A percentile compares a stretch with the other conserved stretches of the same genome.
phyloP scores from a whole-genome alignment of 1,140 invertebrate species.

The Drosophila azteca region DNA sequence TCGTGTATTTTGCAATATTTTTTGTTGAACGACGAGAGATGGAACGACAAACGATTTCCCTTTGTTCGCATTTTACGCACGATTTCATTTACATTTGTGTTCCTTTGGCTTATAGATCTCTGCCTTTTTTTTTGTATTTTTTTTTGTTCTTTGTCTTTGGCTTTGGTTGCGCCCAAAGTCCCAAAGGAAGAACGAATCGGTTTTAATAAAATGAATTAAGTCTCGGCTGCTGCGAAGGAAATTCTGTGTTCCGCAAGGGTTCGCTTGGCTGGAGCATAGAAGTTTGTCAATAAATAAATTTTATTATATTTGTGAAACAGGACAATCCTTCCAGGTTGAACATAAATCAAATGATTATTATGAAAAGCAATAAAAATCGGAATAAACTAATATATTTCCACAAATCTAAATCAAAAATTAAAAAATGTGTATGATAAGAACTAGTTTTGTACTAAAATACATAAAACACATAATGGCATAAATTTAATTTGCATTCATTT shows the following conservation, averaged over 20 bases:
- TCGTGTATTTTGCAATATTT: conserved; percentile 55
- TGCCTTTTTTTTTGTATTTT: conserved; percentile 10
- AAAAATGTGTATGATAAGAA: neutral
- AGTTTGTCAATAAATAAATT: too few species aligned
- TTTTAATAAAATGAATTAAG: conserved; percentile 66
- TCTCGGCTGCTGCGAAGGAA: conserved; percentile 19
- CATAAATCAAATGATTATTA: too few species aligned
- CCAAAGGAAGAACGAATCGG: conserved; percentile 10
- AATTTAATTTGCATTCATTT: conserved; percentile 44
- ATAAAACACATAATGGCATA: conserved; percentile 31
- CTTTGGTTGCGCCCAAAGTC: conserved; percentile 22
- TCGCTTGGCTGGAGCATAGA: neutral
- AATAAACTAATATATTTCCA: too few species aligned
- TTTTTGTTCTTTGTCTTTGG: conserved; percentile 40
- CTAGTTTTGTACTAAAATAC: conserved; percentile 31
- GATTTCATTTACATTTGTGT: conserved; percentile 74
- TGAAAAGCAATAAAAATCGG: too few species aligned
- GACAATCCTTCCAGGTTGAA: too few species aligned
- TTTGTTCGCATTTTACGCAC: conserved; percentile 78
- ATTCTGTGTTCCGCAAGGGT: neutral
- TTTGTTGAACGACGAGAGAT: conserved; percentile 33
- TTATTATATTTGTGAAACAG: too few species aligned
- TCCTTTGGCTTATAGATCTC: conserved; percentile 30
- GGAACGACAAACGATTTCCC: conserved; percentile 51
- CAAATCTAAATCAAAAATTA: conserved; percentile 23